Base-by-base conservation (phyloP, 2,888 invertebrate species). In the Temnothorax ravouxi region DNA sequence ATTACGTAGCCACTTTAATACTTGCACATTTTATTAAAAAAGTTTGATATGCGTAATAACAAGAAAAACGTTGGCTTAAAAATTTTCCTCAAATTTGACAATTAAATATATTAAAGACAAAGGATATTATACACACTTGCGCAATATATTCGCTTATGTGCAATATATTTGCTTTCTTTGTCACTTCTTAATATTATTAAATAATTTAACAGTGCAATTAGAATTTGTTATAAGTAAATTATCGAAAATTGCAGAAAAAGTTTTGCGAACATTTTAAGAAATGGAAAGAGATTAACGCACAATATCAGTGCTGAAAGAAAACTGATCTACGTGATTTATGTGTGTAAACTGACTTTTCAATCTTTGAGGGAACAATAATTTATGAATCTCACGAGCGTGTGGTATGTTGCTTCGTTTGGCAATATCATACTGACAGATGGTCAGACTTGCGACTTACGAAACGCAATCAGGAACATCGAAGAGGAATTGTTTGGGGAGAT, bases 401-500 rank as follows among this genome's bases (percentile, higher is more conserved):
- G 56, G 29, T 59, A 18, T 56, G 82, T 56, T 72, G 41, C 44
- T 74, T 56, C 44, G 29, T 41, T 84, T 52, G 50, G 83, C 62
- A 74, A 50, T 72, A 59, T 56, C 59, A 50, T 47, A 83, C 50
- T 74, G 84, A 82, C 66, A 34, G 69, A 72, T 59, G 83, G 72
- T 64, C 82, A 66, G 82, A 54, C 77, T 21, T 62, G 77, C 25
- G 29, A 59, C 50, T 59, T 47, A 11, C 54, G 64, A 79, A 59
- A 83, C 66, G 66, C 41, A 82, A 18, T 52, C 59, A 52, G 67
- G 52, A 81, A 83, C 52, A 67, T 69, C 67, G 61, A 67, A 52
- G 61, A 83, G 69, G 59, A 81, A 67, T 81, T 67, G 44, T 83
- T 81, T 67, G 59, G 21, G 29, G 82, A 72, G 67, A 83, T 83